A percentile compares a stretch with the other conserved stretches of the same genome.
Conservation (phyloP, 2,113 vertebrate species). For the Psittacus erithacus region DNA sequence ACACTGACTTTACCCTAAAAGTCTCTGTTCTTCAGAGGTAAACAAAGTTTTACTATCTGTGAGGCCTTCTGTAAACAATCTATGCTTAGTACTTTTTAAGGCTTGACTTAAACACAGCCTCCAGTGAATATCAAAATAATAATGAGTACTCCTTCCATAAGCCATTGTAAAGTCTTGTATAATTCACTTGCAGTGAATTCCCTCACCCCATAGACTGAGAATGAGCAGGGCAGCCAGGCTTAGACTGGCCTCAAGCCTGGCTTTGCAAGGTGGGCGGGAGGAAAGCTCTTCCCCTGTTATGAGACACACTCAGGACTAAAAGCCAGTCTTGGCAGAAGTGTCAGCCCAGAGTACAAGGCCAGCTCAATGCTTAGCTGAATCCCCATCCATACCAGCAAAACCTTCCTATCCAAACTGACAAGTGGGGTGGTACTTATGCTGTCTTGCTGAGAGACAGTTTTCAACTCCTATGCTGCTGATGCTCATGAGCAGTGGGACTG, state of each 20-base stretch:
- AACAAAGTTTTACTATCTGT: not conserved
- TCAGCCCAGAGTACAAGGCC: not conserved
- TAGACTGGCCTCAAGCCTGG: not conserved
- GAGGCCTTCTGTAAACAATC: not conserved
- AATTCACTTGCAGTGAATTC: not conserved
- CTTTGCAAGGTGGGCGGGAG: not conserved
- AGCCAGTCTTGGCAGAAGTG: not conserved
- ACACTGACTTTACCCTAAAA: not conserved
- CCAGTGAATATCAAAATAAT: not conserved
- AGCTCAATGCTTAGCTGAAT: not conserved
- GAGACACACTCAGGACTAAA: not conserved
- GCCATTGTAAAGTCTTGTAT: not conserved
- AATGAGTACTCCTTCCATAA: not conserved
- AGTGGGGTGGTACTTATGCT: rapidly evolving
- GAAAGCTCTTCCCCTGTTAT: not conserved
- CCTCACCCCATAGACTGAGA: not conserved
- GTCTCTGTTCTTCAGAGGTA: not conserved
- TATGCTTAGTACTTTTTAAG: not conserved
- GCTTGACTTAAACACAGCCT: not conserved
- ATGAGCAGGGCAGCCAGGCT: not conserved
- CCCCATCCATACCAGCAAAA: not conserved
- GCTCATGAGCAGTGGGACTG: not conserved
- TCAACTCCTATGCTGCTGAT: not conserved
- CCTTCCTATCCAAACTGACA: not conserved
- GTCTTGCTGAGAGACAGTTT: not conserved